Evolutionary conservation across 2,113 vertebrate genomes (phyloP).

Genomic region (Myotis lucifugus): DNA sequence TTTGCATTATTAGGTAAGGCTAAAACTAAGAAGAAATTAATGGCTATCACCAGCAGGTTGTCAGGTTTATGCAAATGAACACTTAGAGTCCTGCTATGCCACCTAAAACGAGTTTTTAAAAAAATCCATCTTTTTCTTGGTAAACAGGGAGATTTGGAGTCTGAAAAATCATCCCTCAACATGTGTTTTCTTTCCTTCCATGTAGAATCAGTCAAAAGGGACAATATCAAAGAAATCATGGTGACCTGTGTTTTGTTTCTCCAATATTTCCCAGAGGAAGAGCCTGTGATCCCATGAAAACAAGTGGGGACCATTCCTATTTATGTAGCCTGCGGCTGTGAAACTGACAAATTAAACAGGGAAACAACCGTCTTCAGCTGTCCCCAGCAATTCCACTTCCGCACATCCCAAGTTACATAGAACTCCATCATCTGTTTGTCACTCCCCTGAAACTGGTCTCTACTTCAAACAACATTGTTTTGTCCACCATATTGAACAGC

Average conservation of each 20-base stretch:
- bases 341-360: background rate
- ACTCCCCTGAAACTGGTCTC: background rate
- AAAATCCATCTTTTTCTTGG: background rate
- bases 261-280: background rate
- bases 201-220: background rate
- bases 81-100: background rate
- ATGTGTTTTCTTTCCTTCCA: background rate
- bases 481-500: background rate
- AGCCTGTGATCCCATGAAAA: background rate
- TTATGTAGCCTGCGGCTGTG: background rate
- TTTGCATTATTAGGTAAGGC: constrained; percentile 9
- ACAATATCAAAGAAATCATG: background rate
- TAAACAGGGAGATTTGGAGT: background rate
- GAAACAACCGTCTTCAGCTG: background rate
- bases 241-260: background rate
- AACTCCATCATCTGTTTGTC: background rate
- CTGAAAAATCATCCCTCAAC: background rate
- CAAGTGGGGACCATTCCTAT: background rate
- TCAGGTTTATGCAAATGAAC: constrained; percentile 28
- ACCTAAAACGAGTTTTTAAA: background rate
- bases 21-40: constrained; percentile 39
- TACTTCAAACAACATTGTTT: background rate
- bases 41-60: background rate
- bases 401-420: background rate
- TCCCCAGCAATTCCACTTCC: background rate